These are phyloP conservation scores for Brachyalestes nurse DNA, from an alignment of 2,797 vertebrate genomes.

Conservation along the genomic window DNA sequence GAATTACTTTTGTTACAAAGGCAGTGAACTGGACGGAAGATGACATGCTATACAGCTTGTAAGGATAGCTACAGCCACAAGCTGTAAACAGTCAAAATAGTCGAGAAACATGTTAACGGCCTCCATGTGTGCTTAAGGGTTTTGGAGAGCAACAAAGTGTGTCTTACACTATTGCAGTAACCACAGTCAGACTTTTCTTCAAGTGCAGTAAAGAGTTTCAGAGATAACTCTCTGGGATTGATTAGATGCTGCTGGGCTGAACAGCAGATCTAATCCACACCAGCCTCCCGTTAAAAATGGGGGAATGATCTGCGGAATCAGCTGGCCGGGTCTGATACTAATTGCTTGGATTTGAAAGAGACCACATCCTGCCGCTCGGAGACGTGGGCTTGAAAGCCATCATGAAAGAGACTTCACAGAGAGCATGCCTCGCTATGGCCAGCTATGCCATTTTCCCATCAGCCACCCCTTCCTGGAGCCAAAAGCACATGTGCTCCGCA, in stretches of 20 bases:
- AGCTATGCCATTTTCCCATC: slow-evolving; percentile 25
- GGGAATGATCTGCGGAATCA: slow-evolving; percentile 15
- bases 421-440: slow-evolving; percentile 14
- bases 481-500: slow-evolving; percentile 29
- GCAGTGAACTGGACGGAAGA: background rate
- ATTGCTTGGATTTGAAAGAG: slow-evolving; percentile 51
- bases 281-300: slow-evolving; percentile 27
- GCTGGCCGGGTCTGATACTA: slow-evolving; percentile 24
- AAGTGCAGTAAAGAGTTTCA: background rate
- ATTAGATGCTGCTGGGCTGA: slow-evolving; percentile 40
- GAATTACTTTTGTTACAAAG: background rate
- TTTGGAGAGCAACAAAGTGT: background rate
- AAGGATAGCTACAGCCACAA: background rate
- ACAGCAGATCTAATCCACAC: slow-evolving; percentile 22
- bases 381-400: slow-evolving; percentile 35
- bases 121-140: slow-evolving; percentile 7
- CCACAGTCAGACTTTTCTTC: slow-evolving; percentile 10
- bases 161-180: background rate
- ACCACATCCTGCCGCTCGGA: slow-evolving; percentile 56
- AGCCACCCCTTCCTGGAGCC: slow-evolving; percentile 31
- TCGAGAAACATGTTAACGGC: background rate
- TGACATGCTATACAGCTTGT: background rate
- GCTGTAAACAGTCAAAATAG: slow-evolving; percentile 7
- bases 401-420: slow-evolving; percentile 33
- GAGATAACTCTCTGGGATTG: slow-evolving; percentile 16